Percentiles rank a stretch among this genome's conserved stretches.
Conservation (phyloP, 2,113 vertebrate species). For the Madoqua kirkii region DNA sequence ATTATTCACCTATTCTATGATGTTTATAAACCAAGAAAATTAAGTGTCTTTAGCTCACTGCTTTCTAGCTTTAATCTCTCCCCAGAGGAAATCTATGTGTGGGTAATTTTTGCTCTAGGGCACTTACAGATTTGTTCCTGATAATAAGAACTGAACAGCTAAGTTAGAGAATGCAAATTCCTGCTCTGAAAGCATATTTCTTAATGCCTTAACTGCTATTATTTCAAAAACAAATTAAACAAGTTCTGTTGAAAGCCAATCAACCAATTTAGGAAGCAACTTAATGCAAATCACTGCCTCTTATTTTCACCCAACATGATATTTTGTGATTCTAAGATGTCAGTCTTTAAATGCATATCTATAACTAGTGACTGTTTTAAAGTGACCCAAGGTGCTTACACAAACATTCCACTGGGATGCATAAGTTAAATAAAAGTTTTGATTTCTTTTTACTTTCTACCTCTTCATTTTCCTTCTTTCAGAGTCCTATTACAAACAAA, state of each 20-base stretch:
- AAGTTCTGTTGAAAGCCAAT: constrained; percentile 60
- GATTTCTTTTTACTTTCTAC: neutral
- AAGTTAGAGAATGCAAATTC: constrained; percentile 48
- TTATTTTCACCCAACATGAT: constrained; percentile 37
- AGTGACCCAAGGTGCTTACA: neutral
- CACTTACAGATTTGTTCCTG: constrained; percentile 22
- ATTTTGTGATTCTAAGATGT: constrained; percentile 53
- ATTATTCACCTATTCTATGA: constrained; percentile 15
- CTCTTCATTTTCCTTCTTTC: neutral
- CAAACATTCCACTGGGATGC: neutral
- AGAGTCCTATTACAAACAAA: constrained; percentile 30
- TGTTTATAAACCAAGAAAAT: constrained; percentile 31
- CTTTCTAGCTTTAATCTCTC: constrained; percentile 45
- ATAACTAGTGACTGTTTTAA: constrained; percentile 21
- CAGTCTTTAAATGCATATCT: constrained; percentile 25
- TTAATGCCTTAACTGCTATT: constrained; percentile 42
- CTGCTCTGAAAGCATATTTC: neutral
- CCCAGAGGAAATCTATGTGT: constrained; percentile 38
- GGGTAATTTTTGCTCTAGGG: constrained; percentile 35
- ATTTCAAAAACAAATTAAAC: constrained; percentile 57
- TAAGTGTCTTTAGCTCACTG: constrained; percentile 42
- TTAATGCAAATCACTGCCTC: constrained; percentile 56
- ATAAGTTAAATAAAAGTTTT: neutral
- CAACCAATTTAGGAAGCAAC: constrained; percentile 58
- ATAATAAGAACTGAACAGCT: constrained; percentile 21